Percentiles rank a stretch among this genome's conserved stretches.
Evolutionary conservation across 2,888 invertebrate species (phyloP).

Genomic region (Meganola albula): DNA sequence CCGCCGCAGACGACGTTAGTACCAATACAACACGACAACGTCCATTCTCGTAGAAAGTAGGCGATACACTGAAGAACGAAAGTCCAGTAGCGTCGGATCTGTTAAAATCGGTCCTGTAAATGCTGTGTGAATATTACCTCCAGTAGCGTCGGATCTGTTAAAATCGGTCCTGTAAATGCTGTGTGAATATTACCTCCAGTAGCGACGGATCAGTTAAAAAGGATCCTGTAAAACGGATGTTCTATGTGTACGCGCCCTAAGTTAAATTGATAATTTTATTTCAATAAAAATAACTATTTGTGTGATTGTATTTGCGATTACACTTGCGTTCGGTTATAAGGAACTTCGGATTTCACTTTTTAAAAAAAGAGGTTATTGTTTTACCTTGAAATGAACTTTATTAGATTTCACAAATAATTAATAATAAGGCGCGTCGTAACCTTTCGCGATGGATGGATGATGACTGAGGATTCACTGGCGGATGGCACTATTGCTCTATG

Average conservation of each 20-base stretch:
- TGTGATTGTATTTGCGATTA: too few relatives aligned
- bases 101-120: conserved; percentile 8
- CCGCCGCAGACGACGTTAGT: conserved; percentile 21
- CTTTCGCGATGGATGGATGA: too few relatives aligned
- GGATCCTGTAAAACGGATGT: conserved; percentile 13
- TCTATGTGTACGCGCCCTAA: conserved; percentile 12
- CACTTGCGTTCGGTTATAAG: too few relatives aligned
- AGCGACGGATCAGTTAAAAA: conserved; percentile 14
- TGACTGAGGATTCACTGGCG: too few relatives aligned
- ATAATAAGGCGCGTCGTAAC: too few relatives aligned
- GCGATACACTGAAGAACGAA: conserved; percentile 11
- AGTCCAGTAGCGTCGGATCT: conserved; percentile 14
- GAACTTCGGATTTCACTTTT: too few relatives aligned
- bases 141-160: conserved; percentile 3
- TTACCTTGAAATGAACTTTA: too few relatives aligned
- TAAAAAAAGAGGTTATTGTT: too few relatives aligned
- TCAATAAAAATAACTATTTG: too few relatives aligned
- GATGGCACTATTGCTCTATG: too few relatives aligned
- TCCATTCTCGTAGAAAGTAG: conserved; percentile 12
- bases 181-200: conserved; percentile 14
- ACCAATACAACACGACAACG: conserved; percentile 24
- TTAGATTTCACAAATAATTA: too few relatives aligned
- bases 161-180: conserved; percentile 9
- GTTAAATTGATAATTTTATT: too few relatives aligned
- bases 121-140: conserved; percentile 3